Conservation (phyloP, 2,113 vertebrate species). For the Zonotrichia leucophrys region DNA sequence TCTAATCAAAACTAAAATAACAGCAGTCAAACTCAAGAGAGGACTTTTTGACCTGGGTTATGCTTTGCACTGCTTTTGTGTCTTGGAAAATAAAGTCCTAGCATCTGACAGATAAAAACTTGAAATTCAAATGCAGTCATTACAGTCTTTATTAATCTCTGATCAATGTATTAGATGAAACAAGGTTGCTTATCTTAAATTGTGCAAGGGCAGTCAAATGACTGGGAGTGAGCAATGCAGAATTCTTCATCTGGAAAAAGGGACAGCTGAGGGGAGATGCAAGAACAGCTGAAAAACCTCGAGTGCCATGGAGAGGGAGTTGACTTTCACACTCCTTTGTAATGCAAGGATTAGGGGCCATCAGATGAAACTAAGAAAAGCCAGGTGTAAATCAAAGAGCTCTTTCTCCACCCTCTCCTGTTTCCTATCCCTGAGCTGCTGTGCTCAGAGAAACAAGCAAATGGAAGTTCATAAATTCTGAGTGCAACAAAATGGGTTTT, state of each 20-base stretch:
- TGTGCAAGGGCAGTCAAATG: not conserved
- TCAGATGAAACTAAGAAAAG: not conserved
- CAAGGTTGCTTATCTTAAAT: not conserved
- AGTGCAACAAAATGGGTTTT: not conserved
- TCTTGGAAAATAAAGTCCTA: not conserved
- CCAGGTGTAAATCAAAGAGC: not conserved
- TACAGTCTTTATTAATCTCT: not conserved
- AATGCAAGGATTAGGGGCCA: not conserved
- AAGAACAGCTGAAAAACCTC: not conserved
- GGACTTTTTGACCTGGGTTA: not conserved
- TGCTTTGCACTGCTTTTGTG: not conserved
- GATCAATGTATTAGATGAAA: not conserved
- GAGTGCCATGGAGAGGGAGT: not conserved
- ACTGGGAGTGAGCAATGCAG: not conserved
- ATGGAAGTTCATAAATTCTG: not conserved
- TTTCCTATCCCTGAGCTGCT: not conserved
- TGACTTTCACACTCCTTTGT: not conserved
- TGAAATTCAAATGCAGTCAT: not conserved
- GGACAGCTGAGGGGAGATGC: not conserved
- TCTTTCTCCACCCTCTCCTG: not conserved
- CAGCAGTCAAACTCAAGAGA: not conserved
- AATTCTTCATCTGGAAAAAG: not conserved
- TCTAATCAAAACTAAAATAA: not conserved
- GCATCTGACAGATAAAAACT: not conserved
- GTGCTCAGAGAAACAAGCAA: not conserved